Percentiles rank a stretch among this genome's conserved stretches.
phyloP scores from a whole-genome alignment of 2,113 vertebrate genomes.

The Clarias magur region DNA sequence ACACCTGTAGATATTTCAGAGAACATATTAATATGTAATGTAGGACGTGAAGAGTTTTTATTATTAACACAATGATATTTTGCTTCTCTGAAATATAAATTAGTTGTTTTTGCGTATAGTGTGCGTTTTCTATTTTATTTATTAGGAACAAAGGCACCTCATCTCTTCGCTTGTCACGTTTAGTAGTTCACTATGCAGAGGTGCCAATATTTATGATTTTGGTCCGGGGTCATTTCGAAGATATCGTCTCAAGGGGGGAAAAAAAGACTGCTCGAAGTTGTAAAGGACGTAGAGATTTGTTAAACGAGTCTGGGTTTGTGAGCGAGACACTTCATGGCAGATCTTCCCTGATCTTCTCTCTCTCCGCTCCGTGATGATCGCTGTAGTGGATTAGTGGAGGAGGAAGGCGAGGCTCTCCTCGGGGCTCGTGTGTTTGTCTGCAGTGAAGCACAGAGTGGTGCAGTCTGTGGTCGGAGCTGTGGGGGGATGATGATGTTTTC shows the following conservation, averaged over 20 bases:
- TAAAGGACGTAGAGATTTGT: too few relatives aligned
- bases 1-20: neutral
- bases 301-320: too few relatives aligned
- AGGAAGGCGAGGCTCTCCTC: conserved; percentile 12
- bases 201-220: neutral
- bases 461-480: conserved; percentile 47
- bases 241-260: too few relatives aligned
- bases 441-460: conserved; percentile 39
- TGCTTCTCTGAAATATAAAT: too few relatives aligned
- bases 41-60: neutral
- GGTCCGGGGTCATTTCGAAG: too few relatives aligned
- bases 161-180: neutral
- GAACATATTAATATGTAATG: neutral
- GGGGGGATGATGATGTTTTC: conserved; percentile 39
- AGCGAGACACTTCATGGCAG: too few relatives aligned
- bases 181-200: neutral
- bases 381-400: too few relatives aligned
- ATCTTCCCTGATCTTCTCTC: too few relatives aligned
- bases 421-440: conserved; percentile 38
- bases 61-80: neutral
- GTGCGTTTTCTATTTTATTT: neutral
- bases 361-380: neutral
- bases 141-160: neutral
- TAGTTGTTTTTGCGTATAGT: neutral
- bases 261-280: too few relatives aligned